Percentiles rank a stretch among this genome's conserved stretches.
These are phyloP conservation scores for Oconnorella tubifera DNA, from an alignment of 2,888 invertebrate species.

Conservation along the genomic window DNA sequence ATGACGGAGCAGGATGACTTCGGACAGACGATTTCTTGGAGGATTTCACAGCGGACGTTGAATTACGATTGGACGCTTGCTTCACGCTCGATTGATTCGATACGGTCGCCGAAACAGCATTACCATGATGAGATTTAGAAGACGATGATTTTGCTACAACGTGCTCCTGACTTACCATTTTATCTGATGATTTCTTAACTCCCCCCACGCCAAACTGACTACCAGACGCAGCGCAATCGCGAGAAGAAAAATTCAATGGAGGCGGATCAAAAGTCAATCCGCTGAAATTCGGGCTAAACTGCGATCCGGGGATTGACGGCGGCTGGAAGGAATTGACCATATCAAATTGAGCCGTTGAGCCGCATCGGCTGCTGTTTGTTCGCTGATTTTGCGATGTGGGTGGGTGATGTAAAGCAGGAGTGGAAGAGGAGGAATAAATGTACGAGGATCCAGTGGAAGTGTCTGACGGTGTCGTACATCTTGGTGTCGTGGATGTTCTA, in stretches of 20 bases:
- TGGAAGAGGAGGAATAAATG: background rate
- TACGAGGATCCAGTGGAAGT: background rate
- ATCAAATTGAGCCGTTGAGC: background rate
- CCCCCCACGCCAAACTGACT: background rate
- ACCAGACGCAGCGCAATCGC: slow-evolving; percentile 6
- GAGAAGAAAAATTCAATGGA: slow-evolving; percentile 10
- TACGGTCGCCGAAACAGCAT: background rate
- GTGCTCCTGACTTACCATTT: background rate
- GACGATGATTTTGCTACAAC: too few species aligned
- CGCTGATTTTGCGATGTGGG: background rate
- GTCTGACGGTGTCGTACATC: background rate
- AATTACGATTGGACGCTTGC: background rate
- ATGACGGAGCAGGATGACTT: background rate
- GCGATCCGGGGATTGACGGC: background rate
- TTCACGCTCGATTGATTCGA: background rate
- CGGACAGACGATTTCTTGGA: slow-evolving; percentile 9
- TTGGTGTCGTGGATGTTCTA: background rate
- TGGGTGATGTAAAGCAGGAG: slow-evolving; percentile 11
- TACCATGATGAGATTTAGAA: background rate
- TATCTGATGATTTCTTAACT: slow-evolving; percentile 1
- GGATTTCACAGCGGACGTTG: slow-evolving; percentile 13
- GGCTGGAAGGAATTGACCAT: slow-evolving; percentile 13
- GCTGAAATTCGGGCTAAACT: slow-evolving; percentile 13
- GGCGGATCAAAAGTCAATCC: slow-evolving; percentile 21
- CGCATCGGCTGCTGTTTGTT: background rate